A percentile compares a stretch with the other conserved stretches of the same genome.
These are phyloP conservation scores for Paraescarpia echinospica DNA, from an alignment of 1,140 invertebrate species.

Conservation along the genomic window DNA sequence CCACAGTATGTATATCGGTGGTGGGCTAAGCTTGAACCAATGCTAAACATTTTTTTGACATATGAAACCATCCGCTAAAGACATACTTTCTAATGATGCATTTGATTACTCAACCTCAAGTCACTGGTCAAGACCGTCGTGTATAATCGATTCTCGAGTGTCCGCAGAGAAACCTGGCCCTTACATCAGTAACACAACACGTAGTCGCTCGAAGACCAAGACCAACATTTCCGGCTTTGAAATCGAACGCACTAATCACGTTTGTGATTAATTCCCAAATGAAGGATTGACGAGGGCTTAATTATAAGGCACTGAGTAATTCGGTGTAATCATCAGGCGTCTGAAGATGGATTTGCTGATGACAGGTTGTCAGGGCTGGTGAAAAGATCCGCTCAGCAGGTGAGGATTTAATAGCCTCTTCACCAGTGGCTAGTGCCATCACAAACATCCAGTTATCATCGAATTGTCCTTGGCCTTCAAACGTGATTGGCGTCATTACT, in stretches of 20 bases:
- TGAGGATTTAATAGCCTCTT: not conserved
- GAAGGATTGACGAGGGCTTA: not conserved
- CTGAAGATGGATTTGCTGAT: not conserved
- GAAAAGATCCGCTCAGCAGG: not conserved
- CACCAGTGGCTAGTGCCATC: not conserved
- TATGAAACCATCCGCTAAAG: too few relatives aligned
- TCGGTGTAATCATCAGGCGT: not conserved
- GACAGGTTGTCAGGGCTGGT: not conserved
- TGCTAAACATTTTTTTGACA: too few relatives aligned
- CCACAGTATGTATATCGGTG: too few relatives aligned
- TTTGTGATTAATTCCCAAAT: conserved; percentile 6
- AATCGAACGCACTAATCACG: not conserved
- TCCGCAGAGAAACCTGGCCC: not conserved
- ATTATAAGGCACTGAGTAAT: not conserved
- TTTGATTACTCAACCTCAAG: not conserved
- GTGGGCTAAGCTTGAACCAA: too few relatives aligned
- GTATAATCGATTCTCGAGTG: not conserved
- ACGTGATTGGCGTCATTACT: not conserved
- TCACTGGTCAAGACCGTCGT: not conserved
- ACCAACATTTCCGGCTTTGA: not conserved
- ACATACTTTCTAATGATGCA: not conserved
- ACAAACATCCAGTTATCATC: not conserved
- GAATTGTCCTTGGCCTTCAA: not conserved
- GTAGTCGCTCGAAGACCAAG: not conserved
- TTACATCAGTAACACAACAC: not conserved